Evolutionary conservation across 1,140 invertebrate genomes (phyloP).

Genomic region (Octopus bimaculoides): DNA sequence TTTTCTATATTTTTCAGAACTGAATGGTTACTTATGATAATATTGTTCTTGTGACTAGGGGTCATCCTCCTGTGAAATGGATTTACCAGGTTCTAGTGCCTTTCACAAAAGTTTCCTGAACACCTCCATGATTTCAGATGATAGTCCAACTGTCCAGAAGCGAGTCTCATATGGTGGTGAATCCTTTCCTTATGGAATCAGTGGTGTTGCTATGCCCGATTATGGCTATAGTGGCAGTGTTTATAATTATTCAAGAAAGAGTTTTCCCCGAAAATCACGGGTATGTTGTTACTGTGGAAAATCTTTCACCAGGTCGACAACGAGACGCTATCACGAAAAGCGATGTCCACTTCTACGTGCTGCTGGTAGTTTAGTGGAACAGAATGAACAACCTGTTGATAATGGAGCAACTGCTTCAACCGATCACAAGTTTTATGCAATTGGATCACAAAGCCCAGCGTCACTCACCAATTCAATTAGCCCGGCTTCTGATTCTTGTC

Average conservation of each 20-base stretch:
- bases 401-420: background rate
- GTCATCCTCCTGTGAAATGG: slow-evolving; percentile 11
- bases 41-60: background rate
- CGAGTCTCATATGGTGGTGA: background rate
- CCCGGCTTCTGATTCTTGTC: slow-evolving; percentile 8
- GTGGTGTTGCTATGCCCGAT: slow-evolving; percentile 47
- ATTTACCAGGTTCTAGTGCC: slow-evolving; percentile 12
- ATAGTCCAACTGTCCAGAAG: background rate
- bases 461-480: slow-evolving; percentile 11
- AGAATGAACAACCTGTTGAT: slow-evolving; percentile 17
- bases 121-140: background rate
- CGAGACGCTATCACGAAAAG: slow-evolving; percentile 50
- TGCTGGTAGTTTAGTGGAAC: slow-evolving; percentile 38
- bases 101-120: slow-evolving; percentile 8
- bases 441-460: slow-evolving; percentile 9
- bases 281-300: slow-evolving; percentile 50
- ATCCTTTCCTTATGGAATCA: slow-evolving; percentile 47
- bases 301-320: slow-evolving; percentile 51
- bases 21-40: slow-evolving; percentile 9
- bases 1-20: slow-evolving; percentile 1
- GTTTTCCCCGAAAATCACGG: slow-evolving; percentile 49
- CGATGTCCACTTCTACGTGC: slow-evolving; percentile 45
- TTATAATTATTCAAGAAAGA: slow-evolving; percentile 50
- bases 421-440: background rate
- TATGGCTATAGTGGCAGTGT: slow-evolving; percentile 47